These are phyloP conservation scores for Acipenser ruthenus DNA, from an alignment of 2,797 vertebrate species.

Conservation along the genomic window DNA sequence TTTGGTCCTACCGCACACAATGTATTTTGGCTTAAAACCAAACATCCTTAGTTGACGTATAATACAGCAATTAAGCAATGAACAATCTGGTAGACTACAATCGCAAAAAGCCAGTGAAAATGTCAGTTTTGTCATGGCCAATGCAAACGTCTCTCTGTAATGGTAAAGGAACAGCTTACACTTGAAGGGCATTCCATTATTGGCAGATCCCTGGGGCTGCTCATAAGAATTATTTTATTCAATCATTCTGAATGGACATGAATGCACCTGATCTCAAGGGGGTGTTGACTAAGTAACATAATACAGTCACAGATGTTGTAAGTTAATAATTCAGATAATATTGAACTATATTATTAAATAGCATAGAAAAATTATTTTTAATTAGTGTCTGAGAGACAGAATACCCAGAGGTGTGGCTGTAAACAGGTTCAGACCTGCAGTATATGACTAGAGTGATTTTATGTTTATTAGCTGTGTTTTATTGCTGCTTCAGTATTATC, in stretches of 20 bases:
- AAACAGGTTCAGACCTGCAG: background rate
- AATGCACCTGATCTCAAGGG: slow-evolving; percentile 40
- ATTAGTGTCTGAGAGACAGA: slow-evolving; percentile 18
- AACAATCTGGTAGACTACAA: too few relatives aligned
- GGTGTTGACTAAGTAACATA: slow-evolving; percentile 45
- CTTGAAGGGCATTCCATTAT: slow-evolving; percentile 42
- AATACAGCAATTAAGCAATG: too few relatives aligned
- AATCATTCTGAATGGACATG: slow-evolving; percentile 50
- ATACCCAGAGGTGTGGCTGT: slow-evolving; percentile 19
- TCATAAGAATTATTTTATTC: slow-evolving; percentile 43
- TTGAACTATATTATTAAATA: slow-evolving; percentile 42
- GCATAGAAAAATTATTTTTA: slow-evolving; percentile 33
- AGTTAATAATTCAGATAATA: slow-evolving; percentile 55
- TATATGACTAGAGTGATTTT: too few relatives aligned
- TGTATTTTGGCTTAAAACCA: too few relatives aligned
- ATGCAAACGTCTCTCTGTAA: slow-evolving; percentile 34
- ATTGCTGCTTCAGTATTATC: too few relatives aligned
- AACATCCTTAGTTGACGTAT: too few relatives aligned
- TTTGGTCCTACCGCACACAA: too few relatives aligned
- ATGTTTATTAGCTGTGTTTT: too few relatives aligned
- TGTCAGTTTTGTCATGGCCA: slow-evolving; percentile 29
- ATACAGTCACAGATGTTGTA: slow-evolving; percentile 66
- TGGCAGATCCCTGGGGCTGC: slow-evolving; percentile 23
- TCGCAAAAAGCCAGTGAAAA: slow-evolving; percentile 22
- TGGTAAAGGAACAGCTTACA: slow-evolving; percentile 36